A percentile compares a stretch with the other conserved stretches of the same genome.
phyloP scores from a whole-genome alignment of 2,113 vertebrate genomes.

The Gracilinanus agilis region DNA sequence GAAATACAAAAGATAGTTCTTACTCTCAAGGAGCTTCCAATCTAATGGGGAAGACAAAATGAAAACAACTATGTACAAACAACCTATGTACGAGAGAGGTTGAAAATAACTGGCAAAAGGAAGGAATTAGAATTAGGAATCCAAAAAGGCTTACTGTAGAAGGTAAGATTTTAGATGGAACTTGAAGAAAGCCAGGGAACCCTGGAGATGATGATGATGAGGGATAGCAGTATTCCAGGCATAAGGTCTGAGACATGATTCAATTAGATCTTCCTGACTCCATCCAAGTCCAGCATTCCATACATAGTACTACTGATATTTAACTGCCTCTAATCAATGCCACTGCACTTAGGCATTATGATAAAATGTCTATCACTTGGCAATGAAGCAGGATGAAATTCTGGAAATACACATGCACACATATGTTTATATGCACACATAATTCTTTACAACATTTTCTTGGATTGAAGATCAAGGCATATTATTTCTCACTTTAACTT shows the following conservation, averaged over 20 bases:
- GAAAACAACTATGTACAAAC: neutral
- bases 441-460: neutral
- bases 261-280: neutral
- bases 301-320: neutral
- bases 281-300: neutral
- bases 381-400: neutral
- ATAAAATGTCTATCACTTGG: neutral
- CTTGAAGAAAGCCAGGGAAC: neutral
- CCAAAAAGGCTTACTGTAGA: neutral
- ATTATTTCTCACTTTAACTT: too few relatives aligned
- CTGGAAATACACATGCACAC: neutral
- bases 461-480: neutral
- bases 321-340: neutral
- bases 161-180: neutral
- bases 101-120: neutral
- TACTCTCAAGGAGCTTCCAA: neutral
- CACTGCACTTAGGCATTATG: neutral
- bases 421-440: too few relatives aligned
- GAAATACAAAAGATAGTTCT: neutral
- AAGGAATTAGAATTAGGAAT: neutral
- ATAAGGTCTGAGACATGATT: neutral
- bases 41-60: neutral
- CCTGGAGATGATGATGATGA: neutral
- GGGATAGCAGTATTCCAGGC: neutral
- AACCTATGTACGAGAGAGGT: neutral